Percentiles rank a stretch among this genome's conserved stretches.
Evolutionary conservation across 2,113 vertebrate species (phyloP).

Genomic region (Galbula dea): DNA sequence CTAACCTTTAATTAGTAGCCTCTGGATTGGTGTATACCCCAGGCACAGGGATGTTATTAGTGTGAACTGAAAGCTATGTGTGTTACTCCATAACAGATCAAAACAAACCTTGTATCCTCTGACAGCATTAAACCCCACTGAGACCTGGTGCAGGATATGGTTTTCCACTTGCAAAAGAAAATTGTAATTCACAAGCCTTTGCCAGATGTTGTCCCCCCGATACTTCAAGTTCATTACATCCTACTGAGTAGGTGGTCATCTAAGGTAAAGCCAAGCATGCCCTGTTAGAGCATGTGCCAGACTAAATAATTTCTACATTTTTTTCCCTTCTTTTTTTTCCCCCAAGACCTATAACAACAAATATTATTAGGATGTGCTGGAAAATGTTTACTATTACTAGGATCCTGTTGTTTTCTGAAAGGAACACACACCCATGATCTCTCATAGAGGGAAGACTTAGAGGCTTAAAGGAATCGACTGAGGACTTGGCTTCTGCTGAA

Average conservation of each 20-base stretch:
- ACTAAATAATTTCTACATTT: neutral
- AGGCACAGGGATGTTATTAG: slow-evolving; percentile 74
- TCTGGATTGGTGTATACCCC: slow-evolving; percentile 71
- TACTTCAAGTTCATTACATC: slow-evolving; percentile 64
- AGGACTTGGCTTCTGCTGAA: neutral
- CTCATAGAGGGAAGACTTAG: neutral
- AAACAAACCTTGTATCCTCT: slow-evolving; percentile 76
- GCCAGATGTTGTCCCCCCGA: slow-evolving; percentile 73
- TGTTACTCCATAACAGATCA: slow-evolving; percentile 76
- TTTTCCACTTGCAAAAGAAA: slow-evolving; percentile 81
- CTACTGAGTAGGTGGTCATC: slow-evolving; percentile 68
- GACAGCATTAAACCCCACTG: slow-evolving; percentile 74
- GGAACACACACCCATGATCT: neutral
- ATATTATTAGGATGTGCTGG: neutral
- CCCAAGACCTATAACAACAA: neutral
- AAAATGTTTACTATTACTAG: neutral
- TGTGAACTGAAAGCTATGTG: slow-evolving; percentile 73
- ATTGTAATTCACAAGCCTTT: slow-evolving; percentile 75
- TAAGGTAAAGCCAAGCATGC: slow-evolving; percentile 47
- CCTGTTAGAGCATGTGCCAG: neutral
- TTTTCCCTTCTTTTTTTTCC: neutral
- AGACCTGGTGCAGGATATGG: slow-evolving; percentile 75
- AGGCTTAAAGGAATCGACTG: neutral
- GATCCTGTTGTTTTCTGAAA: neutral
- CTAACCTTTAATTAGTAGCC: slow-evolving; percentile 77